phyloP scores from a whole-genome alignment of 2,113 vertebrate species.

The Tretioscincus oriximinensis region DNA sequence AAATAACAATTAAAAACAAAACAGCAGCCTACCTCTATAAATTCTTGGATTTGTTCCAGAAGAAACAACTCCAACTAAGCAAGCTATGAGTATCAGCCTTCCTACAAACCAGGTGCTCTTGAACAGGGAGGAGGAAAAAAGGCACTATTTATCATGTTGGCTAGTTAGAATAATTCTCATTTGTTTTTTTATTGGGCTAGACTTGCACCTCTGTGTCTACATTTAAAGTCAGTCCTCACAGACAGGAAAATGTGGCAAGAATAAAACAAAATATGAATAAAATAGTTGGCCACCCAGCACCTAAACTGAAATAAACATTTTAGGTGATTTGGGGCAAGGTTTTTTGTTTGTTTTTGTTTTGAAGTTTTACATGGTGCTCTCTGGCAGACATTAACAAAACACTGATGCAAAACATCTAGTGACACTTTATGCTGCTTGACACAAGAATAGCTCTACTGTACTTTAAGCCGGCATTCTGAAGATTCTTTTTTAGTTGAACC shows the following conservation, averaged over 20 bases:
- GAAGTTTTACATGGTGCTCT: constrained; percentile 22
- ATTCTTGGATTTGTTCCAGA: constrained; percentile 34
- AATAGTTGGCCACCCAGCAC: constrained; percentile 12
- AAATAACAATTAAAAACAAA: constrained; percentile 24
- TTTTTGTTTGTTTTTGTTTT: constrained; percentile 9
- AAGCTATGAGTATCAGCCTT: neutral
- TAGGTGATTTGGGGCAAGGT: neutral
- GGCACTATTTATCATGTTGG: neutral
- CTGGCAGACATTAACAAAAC: constrained; percentile 16
- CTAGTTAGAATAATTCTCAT: constrained; percentile 8
- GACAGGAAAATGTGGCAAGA: constrained; percentile 10
- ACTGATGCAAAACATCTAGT: neutral
- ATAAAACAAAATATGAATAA: constrained; percentile 24
- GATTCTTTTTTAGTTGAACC: neutral
- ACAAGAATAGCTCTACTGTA: neutral
- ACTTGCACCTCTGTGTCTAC: neutral
- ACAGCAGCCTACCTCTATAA: constrained; percentile 33
- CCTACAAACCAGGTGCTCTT: constrained; percentile 9
- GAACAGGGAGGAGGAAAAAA: neutral
- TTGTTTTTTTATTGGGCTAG: constrained; percentile 28
- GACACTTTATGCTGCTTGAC: neutral
- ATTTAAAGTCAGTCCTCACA: neutral
- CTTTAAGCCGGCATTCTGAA: neutral
- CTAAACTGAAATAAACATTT: constrained; percentile 11
- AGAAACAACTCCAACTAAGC: constrained; percentile 40